phyloP scores from a whole-genome alignment of 2,888 invertebrate genomes.

The Laothoe populi region DNA sequence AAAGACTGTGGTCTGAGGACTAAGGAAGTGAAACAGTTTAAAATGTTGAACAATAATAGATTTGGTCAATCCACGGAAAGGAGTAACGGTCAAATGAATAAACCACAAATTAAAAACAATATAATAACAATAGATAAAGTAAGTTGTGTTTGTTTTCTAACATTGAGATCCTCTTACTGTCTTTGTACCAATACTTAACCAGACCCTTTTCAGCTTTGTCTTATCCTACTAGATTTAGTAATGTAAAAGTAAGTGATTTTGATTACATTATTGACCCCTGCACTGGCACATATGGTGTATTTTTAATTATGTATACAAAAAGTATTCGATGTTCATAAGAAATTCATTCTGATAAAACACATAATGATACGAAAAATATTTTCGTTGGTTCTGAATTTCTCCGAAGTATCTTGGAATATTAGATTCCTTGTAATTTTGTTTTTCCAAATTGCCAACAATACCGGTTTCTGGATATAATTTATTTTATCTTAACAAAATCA shows the following conservation, averaged over 20 bases:
- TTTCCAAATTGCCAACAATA: background rate
- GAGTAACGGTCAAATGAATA: conserved; percentile 36
- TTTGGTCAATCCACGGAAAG: conserved; percentile 29
- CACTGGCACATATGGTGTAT: too few relatives aligned
- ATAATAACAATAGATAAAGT: conserved; percentile 28
- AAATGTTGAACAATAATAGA: conserved; percentile 37
- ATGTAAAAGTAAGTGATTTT: too few relatives aligned
- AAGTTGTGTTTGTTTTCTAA: background rate
- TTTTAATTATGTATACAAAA: too few relatives aligned
- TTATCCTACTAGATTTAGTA: too few relatives aligned
- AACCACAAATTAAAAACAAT: conserved; percentile 42
- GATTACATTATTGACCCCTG: too few relatives aligned
- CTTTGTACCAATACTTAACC: background rate
- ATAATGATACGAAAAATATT: too few relatives aligned
- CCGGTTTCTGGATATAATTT: background rate
- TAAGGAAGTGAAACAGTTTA: conserved; percentile 31
- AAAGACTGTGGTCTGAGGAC: conserved; percentile 21
- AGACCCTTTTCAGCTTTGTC: too few relatives aligned
- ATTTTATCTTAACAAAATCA: background rate
- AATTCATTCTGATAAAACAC: too few relatives aligned
- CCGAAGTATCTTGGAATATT: background rate
- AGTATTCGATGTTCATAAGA: too few relatives aligned
- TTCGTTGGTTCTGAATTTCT: too few relatives aligned
- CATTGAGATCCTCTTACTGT: background rate
- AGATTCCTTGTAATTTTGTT: background rate